Conservation (phyloP, 2,888 invertebrate species). For the Mylabris sibirica region DNA sequence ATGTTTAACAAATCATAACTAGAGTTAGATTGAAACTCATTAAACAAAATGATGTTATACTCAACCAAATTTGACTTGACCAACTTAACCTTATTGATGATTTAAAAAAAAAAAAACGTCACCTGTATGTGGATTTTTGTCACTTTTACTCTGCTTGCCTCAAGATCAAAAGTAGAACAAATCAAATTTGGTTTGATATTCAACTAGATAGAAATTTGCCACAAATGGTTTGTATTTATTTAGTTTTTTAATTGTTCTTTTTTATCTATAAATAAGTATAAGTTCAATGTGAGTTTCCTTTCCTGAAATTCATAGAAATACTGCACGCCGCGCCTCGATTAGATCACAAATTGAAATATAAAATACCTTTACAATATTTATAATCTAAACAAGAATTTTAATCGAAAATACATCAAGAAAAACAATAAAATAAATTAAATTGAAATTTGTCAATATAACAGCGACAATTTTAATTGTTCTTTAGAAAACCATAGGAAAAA, state of each 20-base stretch:
- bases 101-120: not conserved
- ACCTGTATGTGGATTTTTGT: not conserved
- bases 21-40: no score
- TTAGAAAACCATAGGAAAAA: not conserved
- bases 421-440: not conserved
- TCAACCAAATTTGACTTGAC: not conserved
- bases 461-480: not conserved
- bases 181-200: not conserved
- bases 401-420: not conserved
- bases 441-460: not conserved
- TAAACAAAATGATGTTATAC: not conserved
- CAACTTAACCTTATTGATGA: not conserved
- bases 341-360: conserved; percentile 6
- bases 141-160: not conserved
- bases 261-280: no score
- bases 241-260: no score
- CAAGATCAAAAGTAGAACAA: not conserved
- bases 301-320: not conserved
- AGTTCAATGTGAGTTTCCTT: not conserved
- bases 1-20: no score
- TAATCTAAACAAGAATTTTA: not conserved
- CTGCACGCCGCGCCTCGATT: not conserved
- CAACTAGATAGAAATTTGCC: not conserved
- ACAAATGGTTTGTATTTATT: not conserved
- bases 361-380: not conserved